phyloP scores from a whole-genome alignment of 2,888 invertebrate species.

The Branchipolynoe longqiensis region DNA sequence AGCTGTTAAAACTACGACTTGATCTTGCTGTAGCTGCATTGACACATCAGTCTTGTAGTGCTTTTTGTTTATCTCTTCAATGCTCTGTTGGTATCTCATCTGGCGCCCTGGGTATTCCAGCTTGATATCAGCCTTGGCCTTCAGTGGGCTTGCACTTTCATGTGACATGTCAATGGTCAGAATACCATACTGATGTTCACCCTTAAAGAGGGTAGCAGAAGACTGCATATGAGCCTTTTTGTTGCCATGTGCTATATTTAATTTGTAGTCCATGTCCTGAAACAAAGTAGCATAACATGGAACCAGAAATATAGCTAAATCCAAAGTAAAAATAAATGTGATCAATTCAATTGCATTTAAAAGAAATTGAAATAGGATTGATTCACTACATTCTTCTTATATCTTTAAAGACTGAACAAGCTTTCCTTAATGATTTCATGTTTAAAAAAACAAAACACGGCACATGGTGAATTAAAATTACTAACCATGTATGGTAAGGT shows the following conservation, averaged over 20 bases:
- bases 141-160: conserved; percentile 63
- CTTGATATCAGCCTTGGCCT: conserved; percentile 21
- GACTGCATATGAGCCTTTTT: neutral
- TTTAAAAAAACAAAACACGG: no score
- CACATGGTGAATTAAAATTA: no score
- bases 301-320: no score
- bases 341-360: no score
- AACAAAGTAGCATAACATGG: no score
- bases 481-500: conserved; percentile 33
- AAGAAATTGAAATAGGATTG: no score
- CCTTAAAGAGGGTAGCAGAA: neutral
- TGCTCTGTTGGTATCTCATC: conserved; percentile 57
- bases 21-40: conserved; percentile 58
- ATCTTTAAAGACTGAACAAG: no score
- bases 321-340: no score
- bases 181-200: conserved; percentile 31
- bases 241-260: conserved; percentile 1
- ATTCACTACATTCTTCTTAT: no score
- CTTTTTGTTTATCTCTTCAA: conserved; percentile 57
- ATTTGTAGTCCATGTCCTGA: neutral
- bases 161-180: conserved; percentile 62
- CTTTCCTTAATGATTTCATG: no score
- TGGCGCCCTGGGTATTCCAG: conserved; percentile 64
- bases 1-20: conserved; percentile 50
- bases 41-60: conserved; percentile 61